These are phyloP conservation scores for Nyctereutes procyonoides DNA, from an alignment of 2,113 vertebrate species.

Conservation along the genomic window DNA sequence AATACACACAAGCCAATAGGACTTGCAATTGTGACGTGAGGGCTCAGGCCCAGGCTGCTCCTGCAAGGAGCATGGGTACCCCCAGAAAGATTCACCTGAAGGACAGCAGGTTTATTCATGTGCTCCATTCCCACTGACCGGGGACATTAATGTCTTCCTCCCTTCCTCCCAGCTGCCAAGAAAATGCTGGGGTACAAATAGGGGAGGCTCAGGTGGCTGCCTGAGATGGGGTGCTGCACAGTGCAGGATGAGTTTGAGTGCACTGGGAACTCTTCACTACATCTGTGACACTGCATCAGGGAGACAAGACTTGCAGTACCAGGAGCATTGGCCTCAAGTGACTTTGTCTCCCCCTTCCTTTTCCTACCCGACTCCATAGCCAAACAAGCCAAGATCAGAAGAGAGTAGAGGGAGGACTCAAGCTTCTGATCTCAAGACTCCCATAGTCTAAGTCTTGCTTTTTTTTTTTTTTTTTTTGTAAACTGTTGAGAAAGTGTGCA, in stretches of 20 bases:
- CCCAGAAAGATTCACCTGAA: not conserved
- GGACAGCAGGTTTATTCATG: no score
- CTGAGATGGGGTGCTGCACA: not conserved
- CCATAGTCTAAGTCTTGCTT: not conserved
- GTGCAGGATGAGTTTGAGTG: not conserved
- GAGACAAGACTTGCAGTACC: accelerated
- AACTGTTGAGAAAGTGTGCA: not conserved
- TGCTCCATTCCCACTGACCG: not conserved
- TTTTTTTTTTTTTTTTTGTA: not conserved
- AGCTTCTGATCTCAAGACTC: not conserved
- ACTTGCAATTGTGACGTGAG: not conserved
- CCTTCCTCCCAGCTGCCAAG: not conserved
- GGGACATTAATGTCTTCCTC: not conserved
- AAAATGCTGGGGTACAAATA: not conserved
- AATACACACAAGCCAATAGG: accelerated
- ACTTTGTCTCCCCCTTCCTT: not conserved
- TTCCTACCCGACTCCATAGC: not conserved
- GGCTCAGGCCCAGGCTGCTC: not conserved
- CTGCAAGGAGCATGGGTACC: not conserved
- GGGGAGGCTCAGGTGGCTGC: no score
- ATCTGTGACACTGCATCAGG: not conserved
- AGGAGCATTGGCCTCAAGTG: not conserved
- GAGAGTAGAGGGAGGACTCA: not conserved
- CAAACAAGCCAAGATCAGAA: not conserved
- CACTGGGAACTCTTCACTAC: not conserved